phyloP scores from a whole-genome alignment of 1,140 invertebrate species.

The Thaumetopoea pityocampa region DNA sequence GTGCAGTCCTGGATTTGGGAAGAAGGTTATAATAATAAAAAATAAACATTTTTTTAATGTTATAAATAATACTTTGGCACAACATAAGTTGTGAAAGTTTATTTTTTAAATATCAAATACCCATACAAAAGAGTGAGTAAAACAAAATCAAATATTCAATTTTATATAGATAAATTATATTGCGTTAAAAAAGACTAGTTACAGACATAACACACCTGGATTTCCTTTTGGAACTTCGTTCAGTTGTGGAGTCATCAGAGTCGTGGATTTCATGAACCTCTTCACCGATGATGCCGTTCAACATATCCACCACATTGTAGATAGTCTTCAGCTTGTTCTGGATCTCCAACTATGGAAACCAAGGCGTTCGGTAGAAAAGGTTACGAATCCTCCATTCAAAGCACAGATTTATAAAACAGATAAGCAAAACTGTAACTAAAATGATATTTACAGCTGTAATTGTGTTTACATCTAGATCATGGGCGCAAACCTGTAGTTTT shows the following conservation, averaged over 20 bases:
- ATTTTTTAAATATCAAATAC: conserved; percentile 1
- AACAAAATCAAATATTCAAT: conserved; percentile 11
- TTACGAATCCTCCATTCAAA: conserved; percentile 2
- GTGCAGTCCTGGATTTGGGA: conserved; percentile 10
- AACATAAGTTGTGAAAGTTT: background rate
- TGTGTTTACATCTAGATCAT: too few relatives aligned
- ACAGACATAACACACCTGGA: conserved; percentile 54
- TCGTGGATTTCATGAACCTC: conserved; percentile 67
- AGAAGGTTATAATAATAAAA: conserved; percentile 6
- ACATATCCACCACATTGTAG: conserved; percentile 89
- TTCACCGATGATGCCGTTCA: conserved; percentile 86
- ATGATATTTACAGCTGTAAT: too few relatives aligned
- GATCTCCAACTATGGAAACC: conserved; percentile 84
- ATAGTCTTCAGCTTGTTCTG: conserved; percentile 89
- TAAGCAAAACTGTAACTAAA: too few relatives aligned
- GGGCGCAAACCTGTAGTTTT: conserved; percentile 86
- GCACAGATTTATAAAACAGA: too few relatives aligned
- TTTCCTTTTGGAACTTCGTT: conserved; percentile 46
- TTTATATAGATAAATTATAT: background rate
- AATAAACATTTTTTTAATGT: conserved; percentile 1
- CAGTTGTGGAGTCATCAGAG: conserved; percentile 36
- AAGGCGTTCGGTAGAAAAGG: conserved; percentile 5
- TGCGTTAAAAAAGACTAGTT: conserved; percentile 5
- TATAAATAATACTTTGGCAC: too few relatives aligned
- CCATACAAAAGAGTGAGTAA: too few relatives aligned